These are phyloP conservation scores for Dendrocincla tyrannina DNA, from an alignment of 2,797 vertebrate genomes.

Conservation along the genomic window DNA sequence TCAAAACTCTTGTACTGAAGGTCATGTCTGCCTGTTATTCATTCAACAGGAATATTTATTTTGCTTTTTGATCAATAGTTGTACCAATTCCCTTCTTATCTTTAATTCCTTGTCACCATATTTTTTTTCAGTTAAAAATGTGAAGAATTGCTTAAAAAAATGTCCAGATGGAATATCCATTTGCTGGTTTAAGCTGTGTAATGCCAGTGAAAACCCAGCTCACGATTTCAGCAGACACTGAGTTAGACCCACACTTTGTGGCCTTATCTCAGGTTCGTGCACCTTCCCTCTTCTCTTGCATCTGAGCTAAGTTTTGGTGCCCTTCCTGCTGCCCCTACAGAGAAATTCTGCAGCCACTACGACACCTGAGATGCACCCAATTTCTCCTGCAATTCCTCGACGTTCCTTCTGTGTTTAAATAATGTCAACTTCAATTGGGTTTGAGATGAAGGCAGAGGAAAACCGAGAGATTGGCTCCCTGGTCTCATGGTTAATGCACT, in stretches of 20 bases:
- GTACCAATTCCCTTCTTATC: not conserved
- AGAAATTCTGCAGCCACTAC: not conserved
- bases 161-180: not conserved
- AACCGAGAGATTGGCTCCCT: constrained; percentile 19
- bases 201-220: not conserved
- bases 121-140: not conserved
- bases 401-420: constrained; percentile 1
- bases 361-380: not conserved
- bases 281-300: not conserved
- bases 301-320: not conserved
- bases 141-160: not conserved
- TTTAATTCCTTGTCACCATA: not conserved
- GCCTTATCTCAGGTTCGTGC: not conserved
- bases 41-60: not conserved
- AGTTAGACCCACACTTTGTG: not conserved
- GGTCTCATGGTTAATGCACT: constrained; percentile 18
- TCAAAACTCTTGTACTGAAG: not conserved
- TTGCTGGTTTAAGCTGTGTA: not conserved
- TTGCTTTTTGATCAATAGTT: not conserved
- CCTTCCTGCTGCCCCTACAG: not conserved
- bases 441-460: not conserved
- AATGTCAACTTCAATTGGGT: constrained; percentile 23
- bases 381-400: not conserved
- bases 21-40: not conserved
- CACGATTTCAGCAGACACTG: not conserved